Base-by-base conservation (phyloP, 2,888 invertebrate species). In the Lamellibrachia satsuma region DNA sequence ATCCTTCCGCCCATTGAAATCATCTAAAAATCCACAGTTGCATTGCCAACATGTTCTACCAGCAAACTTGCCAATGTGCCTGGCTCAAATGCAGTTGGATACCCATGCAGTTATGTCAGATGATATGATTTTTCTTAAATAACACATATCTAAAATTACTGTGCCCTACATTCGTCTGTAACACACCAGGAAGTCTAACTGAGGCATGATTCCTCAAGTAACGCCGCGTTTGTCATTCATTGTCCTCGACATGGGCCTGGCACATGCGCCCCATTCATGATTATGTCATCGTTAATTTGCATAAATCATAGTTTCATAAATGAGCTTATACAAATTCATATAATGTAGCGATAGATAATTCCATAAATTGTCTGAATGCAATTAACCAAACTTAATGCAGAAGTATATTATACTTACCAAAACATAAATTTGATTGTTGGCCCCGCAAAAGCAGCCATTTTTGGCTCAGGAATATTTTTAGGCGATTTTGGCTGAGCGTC, bases 361-460 rank as follows among this genome's bases (percentile, higher is more conserved):
- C 9, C 55, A 9, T 55, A 9, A 55, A 55, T 55, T 9, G 15
- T n/a, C 22, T 75, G 75, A 75, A 15, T 75, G 15, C 15, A 22
- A 22, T 11, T 75, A 75, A 6, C n/a, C 75, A 11, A 75, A 75
- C 75, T 75, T 22, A 15, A 75, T 75, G 75, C 75, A 22, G 75
- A 75, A 75, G 75, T 22, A 75, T 75, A 75, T 15, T 6, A 52
- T 91, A 55, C 52, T 91, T 91, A 91, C 91, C 91, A 91, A n/a
- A 91, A 91, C 52, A 57, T 57, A 91, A 91, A 91, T 91, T 91
- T 91, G 57, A 91, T n/a, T 9, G 91, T 52, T 52, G 91, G 91
- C 91, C 39, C 91, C 39, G 91, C 57, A 51, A 91, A 52, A 52
- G 91, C 52, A 52, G 91, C 52, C 57, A 91, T 39, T 91, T 91